Evolutionary conservation across 2,888 invertebrate genomes (phyloP).

Genomic region (Petrolisthes cinctipes): DNA sequence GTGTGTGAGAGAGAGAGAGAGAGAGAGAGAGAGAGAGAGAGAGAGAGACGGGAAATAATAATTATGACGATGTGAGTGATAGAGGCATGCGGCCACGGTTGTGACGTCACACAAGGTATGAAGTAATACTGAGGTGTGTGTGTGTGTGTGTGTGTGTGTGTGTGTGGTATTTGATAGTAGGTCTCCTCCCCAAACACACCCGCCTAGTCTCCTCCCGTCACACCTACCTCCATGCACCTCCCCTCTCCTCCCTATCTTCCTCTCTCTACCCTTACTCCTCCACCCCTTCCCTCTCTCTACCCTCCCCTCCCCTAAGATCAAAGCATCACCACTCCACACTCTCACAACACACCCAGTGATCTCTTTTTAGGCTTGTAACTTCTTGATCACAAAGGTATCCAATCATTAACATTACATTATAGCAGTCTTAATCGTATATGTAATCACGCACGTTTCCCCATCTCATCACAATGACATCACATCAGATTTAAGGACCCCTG

Average conservation of each 20-base stretch:
- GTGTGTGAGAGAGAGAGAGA: not conserved
- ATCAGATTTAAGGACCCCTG: too few species aligned
- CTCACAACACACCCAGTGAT: too few species aligned
- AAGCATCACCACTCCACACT: too few species aligned
- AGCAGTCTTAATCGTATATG: too few species aligned
- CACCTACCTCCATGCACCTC: not conserved
- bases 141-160: constrained; percentile 16
- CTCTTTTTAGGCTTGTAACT: too few species aligned
- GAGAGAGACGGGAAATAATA: not conserved
- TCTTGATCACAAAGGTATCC: too few species aligned
- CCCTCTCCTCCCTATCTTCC: not conserved
- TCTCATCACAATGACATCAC: too few species aligned
- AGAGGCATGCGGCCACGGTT: too few species aligned
- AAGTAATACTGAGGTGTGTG: not conserved
- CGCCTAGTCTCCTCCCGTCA: not conserved
- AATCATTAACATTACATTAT: too few species aligned
- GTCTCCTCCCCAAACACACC: not conserved
- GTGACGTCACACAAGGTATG: not conserved
- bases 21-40: not conserved
- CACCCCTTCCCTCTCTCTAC: not conserved
- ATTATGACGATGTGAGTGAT: not conserved
- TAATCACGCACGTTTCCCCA: too few species aligned
- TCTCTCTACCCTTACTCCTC: not conserved
- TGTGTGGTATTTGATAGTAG: not conserved
- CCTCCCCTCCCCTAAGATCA: not conserved